Evolutionary conservation across 2,113 vertebrate species (phyloP).

Genomic region (Jaculus jaculus): DNA sequence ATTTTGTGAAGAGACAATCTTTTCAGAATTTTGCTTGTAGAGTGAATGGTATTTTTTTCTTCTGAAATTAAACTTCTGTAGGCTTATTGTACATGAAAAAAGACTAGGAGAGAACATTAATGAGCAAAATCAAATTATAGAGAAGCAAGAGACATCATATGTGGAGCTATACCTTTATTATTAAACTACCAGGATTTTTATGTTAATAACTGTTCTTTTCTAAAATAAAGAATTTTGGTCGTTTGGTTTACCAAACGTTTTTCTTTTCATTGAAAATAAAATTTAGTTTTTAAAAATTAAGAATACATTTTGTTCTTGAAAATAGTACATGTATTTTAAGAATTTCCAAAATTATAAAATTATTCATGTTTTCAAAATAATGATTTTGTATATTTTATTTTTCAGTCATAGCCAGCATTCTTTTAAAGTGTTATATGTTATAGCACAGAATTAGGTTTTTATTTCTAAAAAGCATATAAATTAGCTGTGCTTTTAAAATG

Average conservation of each 20-base stretch:
- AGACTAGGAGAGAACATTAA: conserved; percentile 69
- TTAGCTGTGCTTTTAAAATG: conserved; percentile 51
- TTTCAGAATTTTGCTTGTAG: conserved; percentile 58
- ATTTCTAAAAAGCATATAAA: conserved; percentile 60
- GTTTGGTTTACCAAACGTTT: conserved; percentile 26
- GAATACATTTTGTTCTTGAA: conserved; percentile 50
- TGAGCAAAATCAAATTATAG: conserved; percentile 60
- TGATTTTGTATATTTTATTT: conserved; percentile 53
- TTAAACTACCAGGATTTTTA: conserved; percentile 52
- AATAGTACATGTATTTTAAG: conserved; percentile 42
- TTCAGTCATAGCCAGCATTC: conserved; percentile 35
- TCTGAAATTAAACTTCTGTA: conserved; percentile 55
- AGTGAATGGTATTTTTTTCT: conserved; percentile 35
- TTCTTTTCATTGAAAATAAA: conserved; percentile 39
- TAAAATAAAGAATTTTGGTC: conserved; percentile 29
- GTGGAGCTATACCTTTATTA: conserved; percentile 51
- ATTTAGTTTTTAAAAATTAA: conserved; percentile 24
- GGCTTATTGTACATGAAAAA: conserved; percentile 57
- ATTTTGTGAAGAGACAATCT: conserved; percentile 20
- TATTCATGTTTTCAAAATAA: conserved; percentile 15
- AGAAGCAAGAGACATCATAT: conserved; percentile 55
- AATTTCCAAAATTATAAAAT: conserved; percentile 21
- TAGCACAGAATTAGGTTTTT: conserved; percentile 56
- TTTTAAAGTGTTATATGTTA: conserved; percentile 49
- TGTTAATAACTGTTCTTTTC: conserved; percentile 16